Evolutionary conservation across 2,888 invertebrate species (phyloP), one percentile per base, ranked within the genome.

Genomic region (Xanthia icteritia): DNA sequence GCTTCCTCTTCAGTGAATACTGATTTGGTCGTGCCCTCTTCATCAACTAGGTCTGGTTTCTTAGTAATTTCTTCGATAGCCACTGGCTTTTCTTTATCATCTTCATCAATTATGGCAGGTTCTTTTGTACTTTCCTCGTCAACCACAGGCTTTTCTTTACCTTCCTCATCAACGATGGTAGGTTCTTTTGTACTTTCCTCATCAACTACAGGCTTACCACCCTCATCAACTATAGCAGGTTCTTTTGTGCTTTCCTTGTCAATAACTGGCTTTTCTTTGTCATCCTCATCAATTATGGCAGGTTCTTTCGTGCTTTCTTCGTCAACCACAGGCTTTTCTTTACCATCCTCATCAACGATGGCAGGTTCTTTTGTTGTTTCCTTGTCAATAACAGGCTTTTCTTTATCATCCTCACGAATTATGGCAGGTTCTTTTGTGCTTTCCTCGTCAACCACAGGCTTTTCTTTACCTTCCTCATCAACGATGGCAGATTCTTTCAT

Each of bases 101-200:
- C 42, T 20, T 72, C 23, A 56, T 42, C 73, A 23, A 56, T 8
- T 6, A 31, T 73, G 27, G 13, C 31, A 15, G 75, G 75, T 54
- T 36, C 13, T 51, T 31, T 63, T 11, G 76, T 76, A 23, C 54
- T 76, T 56, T 56, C 77, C 2, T 42, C 11, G 8, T 68, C 69
- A 60, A 51, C 5, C 6, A 6, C 11, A 20, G 79, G 76, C 6
- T 79, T 79, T 79, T 79, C 69, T 31, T 66, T 78, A 27, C 31
- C 48, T 1, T 48, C 78, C 15, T 54, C 36, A 27, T 77, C 54
- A 56, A 64, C 3, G 1, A 20, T 27, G 15, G 20, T 45, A 2
- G 75, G 75, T 54, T 36, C 17, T 42, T 31, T 76, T 11, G 75
- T 76, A 5, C 45, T 76, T 48, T 56, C 77, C 2, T 42, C 8